phyloP scores from a whole-genome alignment of 2,888 invertebrate genomes.

The Erebia epiphron region DNA sequence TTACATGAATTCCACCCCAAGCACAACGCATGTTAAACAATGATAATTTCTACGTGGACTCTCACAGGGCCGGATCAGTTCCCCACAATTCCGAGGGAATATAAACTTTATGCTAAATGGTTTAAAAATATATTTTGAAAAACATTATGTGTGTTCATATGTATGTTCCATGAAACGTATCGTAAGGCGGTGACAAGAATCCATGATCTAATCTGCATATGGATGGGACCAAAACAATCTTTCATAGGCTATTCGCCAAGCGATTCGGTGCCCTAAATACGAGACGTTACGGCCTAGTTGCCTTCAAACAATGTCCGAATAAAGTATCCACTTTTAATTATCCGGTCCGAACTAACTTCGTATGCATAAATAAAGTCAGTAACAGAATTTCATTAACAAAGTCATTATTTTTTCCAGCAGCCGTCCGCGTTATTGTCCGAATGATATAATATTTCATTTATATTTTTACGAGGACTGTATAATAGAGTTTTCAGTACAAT shows the following conservation, averaged over 20 bases:
- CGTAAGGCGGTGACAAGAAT: slow-evolving; percentile 68
- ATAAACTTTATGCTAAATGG: slow-evolving; percentile 26
- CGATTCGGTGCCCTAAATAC: slow-evolving; percentile 42
- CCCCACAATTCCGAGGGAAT: slow-evolving; percentile 13
- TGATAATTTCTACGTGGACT: slow-evolving; percentile 62
- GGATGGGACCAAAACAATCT: slow-evolving; percentile 47
- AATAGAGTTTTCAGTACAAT: slow-evolving; percentile 50
- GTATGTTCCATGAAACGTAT: slow-evolving; percentile 60
- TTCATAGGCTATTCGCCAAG: slow-evolving; percentile 41
- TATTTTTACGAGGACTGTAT: slow-evolving; percentile 31
- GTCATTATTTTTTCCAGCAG: slow-evolving; percentile 42
- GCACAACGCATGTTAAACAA: slow-evolving; percentile 58
- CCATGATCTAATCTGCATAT: slow-evolving; percentile 76
- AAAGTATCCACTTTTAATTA: slow-evolving; percentile 41
- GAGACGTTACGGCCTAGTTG: slow-evolving; percentile 42
- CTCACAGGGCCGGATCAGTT: slow-evolving; percentile 29
- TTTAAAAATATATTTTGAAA: slow-evolving; percentile 25
- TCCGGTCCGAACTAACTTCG: slow-evolving; percentile 42
- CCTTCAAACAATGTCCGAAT: slow-evolving; percentile 42
- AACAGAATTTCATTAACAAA: slow-evolving; percentile 44
- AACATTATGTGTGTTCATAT: slow-evolving; percentile 44
- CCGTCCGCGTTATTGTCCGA: slow-evolving; percentile 38
- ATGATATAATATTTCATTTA: slow-evolving; percentile 39
- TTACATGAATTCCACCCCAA: slow-evolving; percentile 36
- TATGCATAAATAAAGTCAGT: slow-evolving; percentile 51